phyloP scores from a whole-genome alignment of 2,113 vertebrate species.

The Catagonus wagneri region DNA sequence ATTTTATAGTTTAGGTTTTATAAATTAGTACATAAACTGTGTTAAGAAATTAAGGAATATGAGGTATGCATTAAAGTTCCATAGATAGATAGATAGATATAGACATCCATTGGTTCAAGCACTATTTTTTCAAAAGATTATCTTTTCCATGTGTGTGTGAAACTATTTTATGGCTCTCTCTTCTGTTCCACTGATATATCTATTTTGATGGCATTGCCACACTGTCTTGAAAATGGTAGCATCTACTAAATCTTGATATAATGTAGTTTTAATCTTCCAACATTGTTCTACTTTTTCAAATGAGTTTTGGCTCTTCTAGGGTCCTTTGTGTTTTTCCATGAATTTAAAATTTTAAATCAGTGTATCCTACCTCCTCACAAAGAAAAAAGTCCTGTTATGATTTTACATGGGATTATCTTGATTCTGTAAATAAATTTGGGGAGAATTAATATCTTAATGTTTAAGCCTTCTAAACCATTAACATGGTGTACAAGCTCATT shows the following conservation, averaged over 20 bases:
- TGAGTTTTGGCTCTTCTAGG: neutral
- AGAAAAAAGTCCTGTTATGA: neutral
- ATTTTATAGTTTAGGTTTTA: neutral
- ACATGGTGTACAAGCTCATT: neutral
- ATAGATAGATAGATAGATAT: neutral
- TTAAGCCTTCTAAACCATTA: neutral
- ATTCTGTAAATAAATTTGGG: neutral
- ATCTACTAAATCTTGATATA: neutral
- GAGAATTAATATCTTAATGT: neutral
- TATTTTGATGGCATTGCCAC: neutral
- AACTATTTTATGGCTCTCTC: neutral
- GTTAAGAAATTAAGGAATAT: neutral
- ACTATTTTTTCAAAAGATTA: neutral
- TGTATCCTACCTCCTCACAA: neutral
- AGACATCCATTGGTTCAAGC: neutral
- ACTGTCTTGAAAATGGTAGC: neutral
- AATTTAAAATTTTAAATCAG: neutral
- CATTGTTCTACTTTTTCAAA: neutral
- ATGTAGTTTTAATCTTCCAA: neutral
- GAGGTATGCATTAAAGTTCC: neutral
- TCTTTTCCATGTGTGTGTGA: neutral
- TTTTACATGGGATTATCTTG: neutral
- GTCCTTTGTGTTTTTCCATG: neutral
- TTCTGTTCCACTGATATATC: neutral
- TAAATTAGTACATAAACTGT: neutral